These are phyloP conservation scores for Enteromius mattozi DNA, from an alignment of 2,797 vertebrate species.

Conservation along the genomic window DNA sequence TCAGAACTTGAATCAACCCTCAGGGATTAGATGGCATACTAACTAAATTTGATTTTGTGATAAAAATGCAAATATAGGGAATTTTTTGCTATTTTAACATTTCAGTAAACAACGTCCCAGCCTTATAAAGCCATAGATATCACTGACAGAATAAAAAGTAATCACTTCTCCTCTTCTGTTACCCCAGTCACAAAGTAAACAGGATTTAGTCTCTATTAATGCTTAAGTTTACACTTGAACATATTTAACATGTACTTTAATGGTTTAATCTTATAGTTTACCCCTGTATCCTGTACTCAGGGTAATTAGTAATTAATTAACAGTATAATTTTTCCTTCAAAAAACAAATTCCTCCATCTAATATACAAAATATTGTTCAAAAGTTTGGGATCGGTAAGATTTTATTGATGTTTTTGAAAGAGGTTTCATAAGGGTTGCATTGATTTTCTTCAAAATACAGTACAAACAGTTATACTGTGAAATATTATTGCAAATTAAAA, in stretches of 20 bases:
- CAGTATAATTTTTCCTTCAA: slow-evolving; percentile 6
- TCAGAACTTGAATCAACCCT: slow-evolving; percentile 15
- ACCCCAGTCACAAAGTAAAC: slow-evolving; percentile 46
- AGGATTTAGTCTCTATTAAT: slow-evolving; percentile 40
- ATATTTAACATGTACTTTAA: background rate
- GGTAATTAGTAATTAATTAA: background rate
- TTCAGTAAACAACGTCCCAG: slow-evolving; percentile 7
- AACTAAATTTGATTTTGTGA: background rate
- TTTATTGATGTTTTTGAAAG: background rate
- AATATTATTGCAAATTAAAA: background rate
- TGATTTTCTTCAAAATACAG: background rate
- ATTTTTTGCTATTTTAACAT: background rate
- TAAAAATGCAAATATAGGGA: background rate
- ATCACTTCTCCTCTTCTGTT: slow-evolving; percentile 19
- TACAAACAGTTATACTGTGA: background rate
- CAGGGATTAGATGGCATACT: slow-evolving; percentile 28
- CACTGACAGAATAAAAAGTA: background rate
- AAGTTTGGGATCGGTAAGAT: background rate
- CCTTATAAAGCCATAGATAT: slow-evolving; percentile 2
- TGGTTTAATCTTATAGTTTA: background rate
- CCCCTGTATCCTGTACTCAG: background rate
- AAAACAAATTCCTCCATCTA: background rate
- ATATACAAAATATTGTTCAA: background rate
- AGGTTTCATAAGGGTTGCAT: no score
- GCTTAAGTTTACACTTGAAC: slow-evolving; percentile 28